Base-by-base conservation (phyloP, 2,797 vertebrate genomes). In the Discoglossus pictus region DNA sequence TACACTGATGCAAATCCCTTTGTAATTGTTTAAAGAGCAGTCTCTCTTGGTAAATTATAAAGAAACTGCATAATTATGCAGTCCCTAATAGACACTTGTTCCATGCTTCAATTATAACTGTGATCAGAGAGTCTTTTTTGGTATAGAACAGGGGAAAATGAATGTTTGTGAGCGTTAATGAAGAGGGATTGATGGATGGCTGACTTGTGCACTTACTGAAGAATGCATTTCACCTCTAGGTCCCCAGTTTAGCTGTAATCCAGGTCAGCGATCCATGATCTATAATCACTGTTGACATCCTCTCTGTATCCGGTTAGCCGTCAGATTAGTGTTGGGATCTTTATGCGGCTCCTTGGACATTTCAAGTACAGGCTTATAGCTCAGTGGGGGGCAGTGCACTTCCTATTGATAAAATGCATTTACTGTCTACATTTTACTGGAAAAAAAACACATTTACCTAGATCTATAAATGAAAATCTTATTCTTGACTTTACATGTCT, bases 251-350 rank as follows among this genome's bases (percentile, higher is more conserved):
- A 15, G 12, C 13, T 34, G n/a, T 42, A 43, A 63, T 63, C 68
- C 68, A 64, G 60, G 52, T 64, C 60, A 51, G 53, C 17, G 35
- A 56, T 56, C 68, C 58, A 46, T 58, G 43, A 71, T 71, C 36
- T 63, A 34, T 63, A 44, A 51, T 61, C 56, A 17, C 53, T 35
- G 36, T 18, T 51, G 52, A 58, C 60, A 61, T 53, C 39, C 34
- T 16, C 31, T 34, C 34, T 35, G 44, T 46, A 40, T 61, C 23
- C 58, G 27, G 59, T 55, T 48, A 56, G 67, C 34, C 16, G 67
- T 56, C 51, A 56, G 34, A 66, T 67, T 59, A 53, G 55, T 10
- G 38, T 17, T n/a, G 13, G 34, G 47, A 51, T 43, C 47, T 38
- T 61, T 44, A 10, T 53, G 44, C 21, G 35, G 50, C 54, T 54